Base-by-base conservation (phyloP, 1,140 invertebrate genomes). In the Lucilia cuprina region DNA sequence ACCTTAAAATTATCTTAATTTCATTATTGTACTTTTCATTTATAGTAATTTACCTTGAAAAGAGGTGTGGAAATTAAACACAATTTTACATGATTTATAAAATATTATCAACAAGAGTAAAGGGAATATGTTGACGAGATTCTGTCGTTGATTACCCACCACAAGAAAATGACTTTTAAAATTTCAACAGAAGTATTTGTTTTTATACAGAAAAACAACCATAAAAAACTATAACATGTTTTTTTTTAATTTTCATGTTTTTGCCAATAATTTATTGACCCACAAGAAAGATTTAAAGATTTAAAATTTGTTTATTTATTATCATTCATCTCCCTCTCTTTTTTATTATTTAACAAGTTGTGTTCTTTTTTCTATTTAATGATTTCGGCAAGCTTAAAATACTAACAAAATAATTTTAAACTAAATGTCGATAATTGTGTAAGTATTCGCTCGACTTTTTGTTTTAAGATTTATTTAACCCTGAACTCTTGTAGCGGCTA, bases 1-100 rank as follows among this genome's bases (percentile, higher is more conserved):
- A 21, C 19, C n/a, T 70, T 70, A 21, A 19, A 25, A 9, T 41
- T 41, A 30, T 70, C n/a, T 70, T 21, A 70, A 70, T 60, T 60
- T 60, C n/a, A 7, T 17, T 60, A 7, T 60, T 60, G 65, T 21
- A 21, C 19, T 21, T 70, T 70, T 70, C 65, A 70, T 70, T 70
- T 70, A 70, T 19, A 70, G n/a, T 70, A 19, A 60, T 70, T 70
- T 70, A 70, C 65, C 65, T 70, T 70, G 65, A 70, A 70, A 21
- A 13, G 17, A 70, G 2, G 12, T 41, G 7, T 41, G 10, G 7
- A 41, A 41, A 41, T 41, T 41, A 41, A 41, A 41, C 41, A 41
- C 1, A 41, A 41, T 41, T 41, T 41, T 41, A 41, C 41, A 41
- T 41, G 41, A 41, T 41, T 41, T 41, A 41, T 41, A 41, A 41